These are phyloP conservation scores for Ephydatia muelleri DNA, from an alignment of 37 sponge, comb jelly and placozoan species.

Conservation along the genomic window DNA sequence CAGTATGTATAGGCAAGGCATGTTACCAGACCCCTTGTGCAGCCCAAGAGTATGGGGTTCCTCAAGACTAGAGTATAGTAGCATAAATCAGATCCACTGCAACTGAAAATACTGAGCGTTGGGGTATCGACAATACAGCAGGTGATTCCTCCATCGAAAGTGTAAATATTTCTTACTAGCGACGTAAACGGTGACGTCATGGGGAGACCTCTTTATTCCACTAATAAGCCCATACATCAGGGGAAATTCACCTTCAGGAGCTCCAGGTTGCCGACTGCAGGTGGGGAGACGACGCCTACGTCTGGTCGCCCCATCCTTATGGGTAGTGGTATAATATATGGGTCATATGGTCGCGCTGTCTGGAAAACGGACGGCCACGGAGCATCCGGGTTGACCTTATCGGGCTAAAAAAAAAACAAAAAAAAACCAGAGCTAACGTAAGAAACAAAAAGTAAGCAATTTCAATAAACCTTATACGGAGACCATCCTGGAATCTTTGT, in stretches of 20 bases:
- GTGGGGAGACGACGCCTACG: constrained; percentile 64
- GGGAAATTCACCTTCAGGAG: constrained; percentile 66
- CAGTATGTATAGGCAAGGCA: too few species aligned
- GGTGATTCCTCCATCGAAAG: too few species aligned
- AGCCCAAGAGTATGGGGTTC: too few species aligned
- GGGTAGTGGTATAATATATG: constrained; percentile 78
- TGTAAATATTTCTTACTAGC: too few species aligned
- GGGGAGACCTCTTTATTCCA: too few species aligned
- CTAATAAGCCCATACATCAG: not conserved
- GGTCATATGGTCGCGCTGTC: constrained; percentile 71
- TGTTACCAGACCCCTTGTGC: too few species aligned
- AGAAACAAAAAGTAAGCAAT: not conserved
- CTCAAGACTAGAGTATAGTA: too few species aligned
- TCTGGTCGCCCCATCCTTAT: constrained; percentile 78
- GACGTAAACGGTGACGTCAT: too few species aligned
- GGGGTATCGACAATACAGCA: too few species aligned
- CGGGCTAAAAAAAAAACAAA: constrained; percentile 30
- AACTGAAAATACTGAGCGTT: too few species aligned
- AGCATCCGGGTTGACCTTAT: constrained; percentile 39
- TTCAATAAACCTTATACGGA: not conserved
- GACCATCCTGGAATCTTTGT: not conserved
- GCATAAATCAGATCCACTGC: too few species aligned
- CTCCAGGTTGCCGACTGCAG: constrained; percentile 71
- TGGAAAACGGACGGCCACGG: constrained; percentile 80
- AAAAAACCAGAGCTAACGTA: not conserved